Conservation (phyloP, 2,888 invertebrate species). For the Autographa pulchrina region DNA sequence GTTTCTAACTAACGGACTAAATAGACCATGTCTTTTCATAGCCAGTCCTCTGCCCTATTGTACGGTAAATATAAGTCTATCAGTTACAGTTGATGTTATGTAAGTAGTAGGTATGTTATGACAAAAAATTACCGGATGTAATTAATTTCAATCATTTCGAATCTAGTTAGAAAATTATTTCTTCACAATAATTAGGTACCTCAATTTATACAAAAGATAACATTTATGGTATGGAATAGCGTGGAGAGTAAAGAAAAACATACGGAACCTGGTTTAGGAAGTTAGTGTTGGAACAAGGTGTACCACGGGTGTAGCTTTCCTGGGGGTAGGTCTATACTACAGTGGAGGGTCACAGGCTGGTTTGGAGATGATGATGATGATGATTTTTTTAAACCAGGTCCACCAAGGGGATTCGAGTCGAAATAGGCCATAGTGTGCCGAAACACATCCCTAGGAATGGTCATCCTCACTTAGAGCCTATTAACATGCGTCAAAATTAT, state of each 20-base stretch:
- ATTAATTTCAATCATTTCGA: too few species aligned
- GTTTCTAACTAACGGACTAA: too few species aligned
- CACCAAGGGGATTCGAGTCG: slow-evolving; percentile 9
- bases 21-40: not conserved
- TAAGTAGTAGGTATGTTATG: not conserved
- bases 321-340: slow-evolving; percentile 34
- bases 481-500: not conserved
- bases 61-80: not conserved
- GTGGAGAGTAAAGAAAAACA: not conserved
- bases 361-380: slow-evolving; percentile 37
- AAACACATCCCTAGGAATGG: not conserved
- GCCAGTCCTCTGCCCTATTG: not conserved
- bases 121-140: too few species aligned
- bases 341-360: slow-evolving; percentile 13
- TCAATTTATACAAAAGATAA: not conserved
- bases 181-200: too few species aligned
- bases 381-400: slow-evolving; percentile 45
- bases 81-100: not conserved
- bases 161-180: too few species aligned
- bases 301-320: not conserved
- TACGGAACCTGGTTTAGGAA: not conserved
- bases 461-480: not conserved
- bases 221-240: not conserved
- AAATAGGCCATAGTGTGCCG: not conserved
- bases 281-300: not conserved